These are phyloP conservation scores for Gavia stellata DNA, from an alignment of 2,113 vertebrate species.

Conservation along the genomic window DNA sequence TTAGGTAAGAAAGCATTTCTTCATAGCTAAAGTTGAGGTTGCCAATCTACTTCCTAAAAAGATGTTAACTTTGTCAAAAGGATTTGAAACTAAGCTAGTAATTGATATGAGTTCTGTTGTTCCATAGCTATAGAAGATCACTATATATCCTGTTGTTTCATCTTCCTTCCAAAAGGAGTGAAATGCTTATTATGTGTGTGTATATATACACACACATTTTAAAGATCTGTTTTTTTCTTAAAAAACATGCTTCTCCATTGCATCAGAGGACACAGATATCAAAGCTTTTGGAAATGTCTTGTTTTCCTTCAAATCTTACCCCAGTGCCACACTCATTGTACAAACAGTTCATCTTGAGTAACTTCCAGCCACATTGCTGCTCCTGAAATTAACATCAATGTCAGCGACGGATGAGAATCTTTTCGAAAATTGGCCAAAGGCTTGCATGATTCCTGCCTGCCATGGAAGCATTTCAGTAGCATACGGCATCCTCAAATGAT, in stretches of 20 bases:
- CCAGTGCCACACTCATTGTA: neutral
- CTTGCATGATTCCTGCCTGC: neutral
- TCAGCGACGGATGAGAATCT: neutral
- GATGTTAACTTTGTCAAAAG: neutral
- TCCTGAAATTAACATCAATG: neutral
- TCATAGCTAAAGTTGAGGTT: neutral
- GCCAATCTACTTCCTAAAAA: neutral
- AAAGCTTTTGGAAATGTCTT: neutral
- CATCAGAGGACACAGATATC: neutral
- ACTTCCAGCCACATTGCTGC: neutral
- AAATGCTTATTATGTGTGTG: neutral
- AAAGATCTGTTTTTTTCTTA: neutral
- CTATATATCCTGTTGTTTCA: neutral
- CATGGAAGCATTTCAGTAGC: neutral
- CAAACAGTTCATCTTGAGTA: neutral
- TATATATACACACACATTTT: neutral
- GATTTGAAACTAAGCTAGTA: neutral
- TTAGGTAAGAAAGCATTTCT: neutral
- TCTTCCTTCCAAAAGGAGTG: neutral
- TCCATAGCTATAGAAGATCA: neutral
- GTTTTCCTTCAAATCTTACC: neutral
- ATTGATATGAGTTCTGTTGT: neutral
- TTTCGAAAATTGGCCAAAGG: neutral
- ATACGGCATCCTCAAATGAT: neutral
- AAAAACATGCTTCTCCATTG: neutral